Evolutionary conservation across 1,140 invertebrate genomes (phyloP).

Genomic region (Armadillidium nasatum): DNA sequence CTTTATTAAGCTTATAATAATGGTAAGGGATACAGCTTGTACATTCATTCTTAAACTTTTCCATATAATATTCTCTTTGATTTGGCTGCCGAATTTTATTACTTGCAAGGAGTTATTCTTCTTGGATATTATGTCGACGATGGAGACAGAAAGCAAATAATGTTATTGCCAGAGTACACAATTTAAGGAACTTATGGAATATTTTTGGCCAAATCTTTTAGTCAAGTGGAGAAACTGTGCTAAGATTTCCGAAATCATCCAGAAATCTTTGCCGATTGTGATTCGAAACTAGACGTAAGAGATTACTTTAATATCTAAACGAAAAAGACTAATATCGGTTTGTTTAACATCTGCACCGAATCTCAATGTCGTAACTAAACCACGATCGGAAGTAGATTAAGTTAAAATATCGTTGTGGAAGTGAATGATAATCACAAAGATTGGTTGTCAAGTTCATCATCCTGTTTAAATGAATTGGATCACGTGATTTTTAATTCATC

Average conservation of each 20-base stretch:
- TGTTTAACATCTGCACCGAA: neutral
- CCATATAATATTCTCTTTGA: neutral
- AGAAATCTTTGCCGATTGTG: neutral
- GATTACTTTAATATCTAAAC: neutral
- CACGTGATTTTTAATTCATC: neutral
- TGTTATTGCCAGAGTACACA: neutral
- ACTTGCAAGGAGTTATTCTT: neutral
- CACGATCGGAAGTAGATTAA: neutral
- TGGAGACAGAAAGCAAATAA: neutral
- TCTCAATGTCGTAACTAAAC: neutral
- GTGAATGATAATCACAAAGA: neutral
- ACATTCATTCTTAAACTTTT: neutral
- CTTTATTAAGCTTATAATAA: neutral
- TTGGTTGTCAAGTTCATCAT: neutral
- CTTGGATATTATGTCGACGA: neutral
- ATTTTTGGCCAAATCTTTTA: neutral
- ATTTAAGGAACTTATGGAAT: neutral
- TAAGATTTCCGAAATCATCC: neutral
- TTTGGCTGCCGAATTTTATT: neutral
- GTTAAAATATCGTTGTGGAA: neutral
- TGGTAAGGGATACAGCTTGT: neutral
- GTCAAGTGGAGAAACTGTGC: neutral
- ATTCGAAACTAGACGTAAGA: neutral
- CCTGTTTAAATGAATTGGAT: neutral
- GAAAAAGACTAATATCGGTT: neutral